A percentile compares a stretch with the other conserved stretches of the same genome.
Conservation (phyloP, 2,888 invertebrate species). For the Hyalella azteca region DNA sequence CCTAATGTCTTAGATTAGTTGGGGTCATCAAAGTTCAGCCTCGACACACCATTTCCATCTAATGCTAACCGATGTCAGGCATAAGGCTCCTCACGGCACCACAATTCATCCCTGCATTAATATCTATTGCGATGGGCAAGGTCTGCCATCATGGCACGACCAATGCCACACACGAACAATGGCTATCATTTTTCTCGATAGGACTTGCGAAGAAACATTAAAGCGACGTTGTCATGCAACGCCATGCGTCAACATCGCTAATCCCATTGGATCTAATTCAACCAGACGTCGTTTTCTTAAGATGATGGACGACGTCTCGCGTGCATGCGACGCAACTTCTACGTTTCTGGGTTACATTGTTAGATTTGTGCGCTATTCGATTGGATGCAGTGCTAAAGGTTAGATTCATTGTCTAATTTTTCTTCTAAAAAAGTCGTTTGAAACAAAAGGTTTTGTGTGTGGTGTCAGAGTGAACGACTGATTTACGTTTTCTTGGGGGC, state of each 20-base stretch:
- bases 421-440: no score
- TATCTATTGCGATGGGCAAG: not conserved
- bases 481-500: no score
- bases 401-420: no score
- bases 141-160: no score
- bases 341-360: not conserved
- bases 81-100: not conserved
- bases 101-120: not conserved
- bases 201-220: not conserved
- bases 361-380: no score
- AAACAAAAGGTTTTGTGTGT: no score
- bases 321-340: not conserved
- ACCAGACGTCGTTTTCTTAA: not conserved
- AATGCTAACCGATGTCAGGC: no score
- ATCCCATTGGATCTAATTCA: conserved; percentile 21
- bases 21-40: no score
- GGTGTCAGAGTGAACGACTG: no score
- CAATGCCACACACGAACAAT: not conserved
- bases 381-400: no score
- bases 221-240: not conserved
- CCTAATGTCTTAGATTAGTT: no score
- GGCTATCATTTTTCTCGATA: not conserved
- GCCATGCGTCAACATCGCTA: not conserved
- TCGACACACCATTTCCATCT: no score
- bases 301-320: not conserved